Percentiles rank a stretch among this genome's conserved stretches.
Conservation (phyloP, 2,888 invertebrate species). For the Selenia dentaria region DNA sequence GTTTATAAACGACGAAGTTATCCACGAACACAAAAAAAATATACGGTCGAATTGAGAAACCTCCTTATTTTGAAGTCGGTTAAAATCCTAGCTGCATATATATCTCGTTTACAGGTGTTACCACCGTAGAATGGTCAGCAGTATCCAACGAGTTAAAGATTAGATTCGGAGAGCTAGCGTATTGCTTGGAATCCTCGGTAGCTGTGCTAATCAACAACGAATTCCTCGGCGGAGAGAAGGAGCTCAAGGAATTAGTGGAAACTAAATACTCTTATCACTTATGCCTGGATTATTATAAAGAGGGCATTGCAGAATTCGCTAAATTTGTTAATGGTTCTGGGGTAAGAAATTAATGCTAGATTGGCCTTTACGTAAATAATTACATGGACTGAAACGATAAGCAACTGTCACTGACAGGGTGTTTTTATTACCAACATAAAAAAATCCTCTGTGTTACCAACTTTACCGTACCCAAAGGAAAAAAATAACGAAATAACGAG, state of each 20-base stretch:
- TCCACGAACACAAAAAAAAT: too few species aligned
- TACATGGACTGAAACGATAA: too few species aligned
- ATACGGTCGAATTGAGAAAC: too few species aligned
- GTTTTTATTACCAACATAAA: too few species aligned
- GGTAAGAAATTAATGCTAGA: slow-evolving; percentile 64
- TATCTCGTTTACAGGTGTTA: slow-evolving; percentile 51
- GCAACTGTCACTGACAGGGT: too few species aligned
- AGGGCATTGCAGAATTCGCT: slow-evolving; percentile 67
- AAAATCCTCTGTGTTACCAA: too few species aligned
- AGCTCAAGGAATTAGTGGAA: slow-evolving; percentile 70
- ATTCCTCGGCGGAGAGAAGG: slow-evolving; percentile 80
- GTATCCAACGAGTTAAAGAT: slow-evolving; percentile 61
- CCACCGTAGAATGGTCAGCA: slow-evolving; percentile 68
- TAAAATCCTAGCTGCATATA: too few species aligned
- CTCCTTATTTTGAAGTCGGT: neutral
- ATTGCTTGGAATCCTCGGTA: slow-evolving; percentile 69
- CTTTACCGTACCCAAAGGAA: too few species aligned
- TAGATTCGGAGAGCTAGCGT: slow-evolving; percentile 71
- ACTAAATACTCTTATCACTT: slow-evolving; percentile 71
- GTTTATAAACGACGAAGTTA: too few species aligned
- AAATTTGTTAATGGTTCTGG: slow-evolving; percentile 67
- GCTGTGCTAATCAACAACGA: slow-evolving; percentile 76
- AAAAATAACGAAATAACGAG: too few species aligned
- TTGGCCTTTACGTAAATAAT: too few species aligned
- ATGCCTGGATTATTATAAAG: slow-evolving; percentile 69